phyloP scores from a whole-genome alignment of 2,797 vertebrate genomes.

The Hipposideros larvatus region DNA sequence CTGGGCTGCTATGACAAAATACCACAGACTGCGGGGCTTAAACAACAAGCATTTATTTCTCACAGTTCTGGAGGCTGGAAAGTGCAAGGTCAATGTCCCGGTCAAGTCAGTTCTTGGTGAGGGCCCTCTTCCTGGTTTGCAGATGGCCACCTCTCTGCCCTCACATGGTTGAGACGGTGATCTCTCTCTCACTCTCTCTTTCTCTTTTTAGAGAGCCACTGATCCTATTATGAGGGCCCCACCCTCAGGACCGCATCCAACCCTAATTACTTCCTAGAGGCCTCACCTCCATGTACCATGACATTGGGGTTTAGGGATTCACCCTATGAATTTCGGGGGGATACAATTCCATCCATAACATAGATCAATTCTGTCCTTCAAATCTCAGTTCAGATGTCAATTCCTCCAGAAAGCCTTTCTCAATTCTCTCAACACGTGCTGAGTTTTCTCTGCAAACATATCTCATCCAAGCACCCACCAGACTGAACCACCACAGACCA shows the following conservation, averaged over 20 bases:
- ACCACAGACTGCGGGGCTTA: neutral
- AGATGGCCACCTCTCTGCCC: too few species aligned
- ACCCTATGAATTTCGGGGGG: too few species aligned
- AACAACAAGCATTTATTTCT: neutral
- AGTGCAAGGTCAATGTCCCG: neutral
- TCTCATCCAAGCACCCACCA: neutral
- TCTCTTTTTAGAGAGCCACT: neutral
- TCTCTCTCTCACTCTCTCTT: neutral
- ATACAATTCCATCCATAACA: neutral
- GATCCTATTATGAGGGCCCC: neutral
- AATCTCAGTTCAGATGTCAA: neutral
- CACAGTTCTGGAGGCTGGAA: neutral
- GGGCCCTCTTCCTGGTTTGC: neutral
- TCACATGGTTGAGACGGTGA: neutral
- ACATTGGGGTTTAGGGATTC: neutral
- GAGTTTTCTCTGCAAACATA: neutral
- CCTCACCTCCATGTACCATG: neutral
- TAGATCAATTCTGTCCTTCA: neutral
- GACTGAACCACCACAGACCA: fast-evolving
- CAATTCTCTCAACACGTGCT: neutral
- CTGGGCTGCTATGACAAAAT: neutral
- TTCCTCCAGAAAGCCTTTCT: neutral
- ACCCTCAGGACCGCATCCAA: neutral
- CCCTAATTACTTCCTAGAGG: neutral
- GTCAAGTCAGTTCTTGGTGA: neutral